Percentiles rank a stretch among this genome's conserved stretches.
Conservation (phyloP, 2,113 vertebrate species). For the Coreoperca whiteheadi region DNA sequence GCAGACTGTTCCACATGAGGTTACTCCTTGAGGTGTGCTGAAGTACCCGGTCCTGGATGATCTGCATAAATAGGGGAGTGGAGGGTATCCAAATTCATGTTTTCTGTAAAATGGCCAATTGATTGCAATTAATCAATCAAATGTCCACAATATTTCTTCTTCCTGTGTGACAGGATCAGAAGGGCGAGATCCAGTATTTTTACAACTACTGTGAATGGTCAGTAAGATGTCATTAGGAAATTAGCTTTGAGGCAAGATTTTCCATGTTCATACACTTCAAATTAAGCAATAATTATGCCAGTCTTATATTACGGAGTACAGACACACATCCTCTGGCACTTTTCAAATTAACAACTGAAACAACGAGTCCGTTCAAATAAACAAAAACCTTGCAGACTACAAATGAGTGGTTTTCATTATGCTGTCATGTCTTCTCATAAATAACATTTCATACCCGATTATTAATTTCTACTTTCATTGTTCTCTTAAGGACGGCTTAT, state of each 20-base stretch:
- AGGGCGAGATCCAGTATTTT: too few relatives aligned
- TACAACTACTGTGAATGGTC: background rate
- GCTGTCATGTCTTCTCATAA: background rate
- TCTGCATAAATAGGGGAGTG: conserved; percentile 79
- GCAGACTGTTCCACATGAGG: conserved; percentile 98
- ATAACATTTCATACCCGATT: background rate
- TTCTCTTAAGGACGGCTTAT: background rate
- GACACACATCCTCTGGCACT: conserved; percentile 10
- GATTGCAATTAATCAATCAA: background rate
- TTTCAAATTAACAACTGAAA: conserved; percentile 27
- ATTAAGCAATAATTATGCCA: background rate
- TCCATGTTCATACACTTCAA: background rate
- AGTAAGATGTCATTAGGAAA: background rate
- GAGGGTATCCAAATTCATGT: background rate
- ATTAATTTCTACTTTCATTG: background rate
- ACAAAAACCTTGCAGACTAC: background rate
- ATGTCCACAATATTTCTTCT: background rate
- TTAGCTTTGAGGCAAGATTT: background rate
- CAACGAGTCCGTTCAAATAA: conserved; percentile 19
- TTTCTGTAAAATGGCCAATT: background rate
- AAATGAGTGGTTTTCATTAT: conserved; percentile 1
- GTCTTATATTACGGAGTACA: background rate
- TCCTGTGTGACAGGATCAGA: background rate
- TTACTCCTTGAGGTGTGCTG: conserved; percentile 93
- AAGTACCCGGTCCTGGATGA: conserved; percentile 98